Conservation (phyloP, 2,888 invertebrate species). For the Drosophila fulvimacula region DNA sequence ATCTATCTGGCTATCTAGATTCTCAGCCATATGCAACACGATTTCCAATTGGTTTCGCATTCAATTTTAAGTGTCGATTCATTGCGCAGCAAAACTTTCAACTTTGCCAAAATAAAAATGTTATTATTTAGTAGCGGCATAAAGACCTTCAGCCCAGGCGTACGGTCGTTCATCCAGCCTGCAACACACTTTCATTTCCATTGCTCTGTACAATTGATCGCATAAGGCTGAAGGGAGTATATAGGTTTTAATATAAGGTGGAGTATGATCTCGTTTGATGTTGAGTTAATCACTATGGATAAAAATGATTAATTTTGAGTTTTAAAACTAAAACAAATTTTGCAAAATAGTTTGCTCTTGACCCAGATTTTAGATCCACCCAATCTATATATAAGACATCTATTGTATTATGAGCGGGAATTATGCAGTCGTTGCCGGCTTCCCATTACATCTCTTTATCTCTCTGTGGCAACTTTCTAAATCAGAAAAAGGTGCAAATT, state of each 20-base stretch:
- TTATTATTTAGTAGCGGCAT: conserved; percentile 29
- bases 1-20: conserved; percentile 6
- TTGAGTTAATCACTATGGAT: too few relatives aligned
- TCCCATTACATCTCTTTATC: conserved; percentile 16
- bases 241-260: not conserved
- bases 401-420: not conserved
- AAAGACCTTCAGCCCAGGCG: conserved; percentile 29
- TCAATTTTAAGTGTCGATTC: conserved; percentile 32
- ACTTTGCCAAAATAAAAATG: conserved; percentile 26
- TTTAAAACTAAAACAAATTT: too few relatives aligned
- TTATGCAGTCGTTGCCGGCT: not conserved
- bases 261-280: too few relatives aligned
- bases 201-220: conserved; percentile 22
- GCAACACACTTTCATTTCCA: conserved; percentile 68
- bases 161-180: conserved; percentile 19
- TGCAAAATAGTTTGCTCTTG: too few relatives aligned
- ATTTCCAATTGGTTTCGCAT: conserved; percentile 41
- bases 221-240: not conserved
- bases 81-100: conserved; percentile 39
- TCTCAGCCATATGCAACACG: conserved; percentile 29
- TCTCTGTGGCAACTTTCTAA: conserved; percentile 67
- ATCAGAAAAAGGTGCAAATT: conserved; percentile 73
- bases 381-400: not conserved
- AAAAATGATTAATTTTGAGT: too few relatives aligned
- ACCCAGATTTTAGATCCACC: too few relatives aligned